Conservation (phyloP, 2,797 vertebrate species). For the Syndactyla subalaris region DNA sequence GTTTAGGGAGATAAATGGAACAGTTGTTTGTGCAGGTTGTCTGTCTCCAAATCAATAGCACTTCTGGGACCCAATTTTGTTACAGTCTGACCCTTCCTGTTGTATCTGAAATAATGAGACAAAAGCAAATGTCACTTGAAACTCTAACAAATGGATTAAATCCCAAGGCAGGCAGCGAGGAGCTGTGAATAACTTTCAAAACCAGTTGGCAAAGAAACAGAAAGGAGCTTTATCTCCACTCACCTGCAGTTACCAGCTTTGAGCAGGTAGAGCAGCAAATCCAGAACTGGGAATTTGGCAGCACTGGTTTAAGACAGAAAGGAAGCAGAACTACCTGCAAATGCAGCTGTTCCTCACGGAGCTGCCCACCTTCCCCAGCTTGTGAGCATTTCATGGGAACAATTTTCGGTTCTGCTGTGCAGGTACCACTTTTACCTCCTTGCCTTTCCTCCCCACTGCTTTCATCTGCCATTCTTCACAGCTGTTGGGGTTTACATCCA, state of each 20-base stretch:
- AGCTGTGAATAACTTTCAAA: not conserved
- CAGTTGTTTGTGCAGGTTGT: not conserved
- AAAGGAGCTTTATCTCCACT: not conserved
- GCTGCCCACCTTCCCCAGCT: not conserved
- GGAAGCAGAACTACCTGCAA: not conserved
- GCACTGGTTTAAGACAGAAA: not conserved
- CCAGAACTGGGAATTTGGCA: not conserved
- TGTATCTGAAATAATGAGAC: not conserved
- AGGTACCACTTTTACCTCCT: not conserved
- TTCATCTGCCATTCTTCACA: not conserved
- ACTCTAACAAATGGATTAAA: not conserved
- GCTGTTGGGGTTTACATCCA: not conserved
- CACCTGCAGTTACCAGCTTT: not conserved
- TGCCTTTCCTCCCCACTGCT: not conserved
- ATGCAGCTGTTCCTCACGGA: not conserved
- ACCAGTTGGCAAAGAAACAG: not conserved
- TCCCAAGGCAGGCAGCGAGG: not conserved
- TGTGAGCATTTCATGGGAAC: not conserved
- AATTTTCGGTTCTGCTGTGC: not conserved
- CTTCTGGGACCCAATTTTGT: not conserved
- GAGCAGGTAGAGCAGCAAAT: not conserved
- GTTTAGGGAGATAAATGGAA: not conserved
- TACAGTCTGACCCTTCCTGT: not conserved
- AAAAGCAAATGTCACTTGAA: not conserved
- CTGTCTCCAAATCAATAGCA: not conserved